phyloP scores from a whole-genome alignment of 2,797 vertebrate genomes.

The Helostoma temminkii region DNA sequence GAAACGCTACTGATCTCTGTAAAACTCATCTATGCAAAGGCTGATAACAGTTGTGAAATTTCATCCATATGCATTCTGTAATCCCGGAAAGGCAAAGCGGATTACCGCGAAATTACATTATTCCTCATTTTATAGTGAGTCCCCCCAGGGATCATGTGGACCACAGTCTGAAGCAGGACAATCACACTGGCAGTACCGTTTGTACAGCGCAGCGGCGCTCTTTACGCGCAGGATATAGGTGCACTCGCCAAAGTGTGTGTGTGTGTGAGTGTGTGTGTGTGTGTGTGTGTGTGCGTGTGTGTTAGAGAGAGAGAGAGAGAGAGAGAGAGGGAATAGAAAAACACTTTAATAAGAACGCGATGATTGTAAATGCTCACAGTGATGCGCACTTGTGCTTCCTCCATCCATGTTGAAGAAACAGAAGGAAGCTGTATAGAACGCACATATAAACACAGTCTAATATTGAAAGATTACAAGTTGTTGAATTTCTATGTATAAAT shows the following conservation, averaged over 20 bases:
- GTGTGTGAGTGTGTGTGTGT: slow-evolving; percentile 3
- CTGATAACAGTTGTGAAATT: slow-evolving; percentile 21
- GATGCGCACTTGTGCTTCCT: background rate
- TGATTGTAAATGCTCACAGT: background rate
- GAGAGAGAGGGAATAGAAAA: slow-evolving; percentile 11
- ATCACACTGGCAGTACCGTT: slow-evolving; percentile 47
- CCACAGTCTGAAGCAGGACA: slow-evolving; percentile 44
- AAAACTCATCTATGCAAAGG: slow-evolving; percentile 43
- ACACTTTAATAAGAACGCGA: slow-evolving; percentile 8
- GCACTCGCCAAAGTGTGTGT: slow-evolving; percentile 22
- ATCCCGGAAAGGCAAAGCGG: slow-evolving; percentile 56
- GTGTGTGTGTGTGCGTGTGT: background rate
- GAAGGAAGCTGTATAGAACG: no score
- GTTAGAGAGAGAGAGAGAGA: slow-evolving; percentile 7
- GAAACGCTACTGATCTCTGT: slow-evolving; percentile 8
- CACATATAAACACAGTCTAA: no score
- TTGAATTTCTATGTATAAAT: no score
- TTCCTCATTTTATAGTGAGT: slow-evolving; percentile 49
- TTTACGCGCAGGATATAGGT: slow-evolving; percentile 62
- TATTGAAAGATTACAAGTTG: no score
- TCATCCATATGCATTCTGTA: slow-evolving; percentile 43
- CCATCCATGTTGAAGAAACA: background rate
- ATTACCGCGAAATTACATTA: slow-evolving; percentile 63
- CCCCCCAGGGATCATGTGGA: slow-evolving; percentile 38
- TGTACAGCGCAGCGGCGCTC: slow-evolving; percentile 68